Evolutionary conservation across 2,113 vertebrate species (phyloP).

Genomic region (Calcarius ornatus): DNA sequence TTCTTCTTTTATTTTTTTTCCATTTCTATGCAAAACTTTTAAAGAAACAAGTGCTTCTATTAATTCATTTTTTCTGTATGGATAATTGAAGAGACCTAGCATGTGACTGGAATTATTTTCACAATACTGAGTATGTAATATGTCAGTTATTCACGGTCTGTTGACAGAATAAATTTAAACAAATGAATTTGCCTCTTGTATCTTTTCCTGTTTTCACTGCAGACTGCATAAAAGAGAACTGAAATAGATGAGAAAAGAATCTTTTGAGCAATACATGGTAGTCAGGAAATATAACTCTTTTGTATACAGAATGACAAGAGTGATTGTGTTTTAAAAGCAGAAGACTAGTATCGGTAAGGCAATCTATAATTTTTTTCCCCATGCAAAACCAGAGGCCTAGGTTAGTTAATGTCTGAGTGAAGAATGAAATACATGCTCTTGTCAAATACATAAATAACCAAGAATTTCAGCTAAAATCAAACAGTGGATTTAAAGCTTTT

Average conservation of each 20-base stretch:
- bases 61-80: background rate
- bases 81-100: background rate
- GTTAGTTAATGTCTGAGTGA: background rate
- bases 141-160: background rate
- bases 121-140: background rate
- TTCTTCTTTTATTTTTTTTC: background rate
- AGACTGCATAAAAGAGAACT: constrained; percentile 3
- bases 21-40: background rate
- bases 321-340: background rate
- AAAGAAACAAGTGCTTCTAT: background rate
- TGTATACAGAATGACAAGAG: background rate
- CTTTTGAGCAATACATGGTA: background rate
- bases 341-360: background rate
- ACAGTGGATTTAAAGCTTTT: background rate
- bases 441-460: background rate
- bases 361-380: background rate
- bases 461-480: background rate
- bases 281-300: background rate
- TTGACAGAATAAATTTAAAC: constrained; percentile 11
- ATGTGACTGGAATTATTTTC: constrained; percentile 14
- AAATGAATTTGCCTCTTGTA: constrained; percentile 5
- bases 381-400: background rate
- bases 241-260: background rate
- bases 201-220: background rate
- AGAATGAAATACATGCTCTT: background rate